These are phyloP conservation scores for Sorex araneus DNA, from an alignment of 2,113 vertebrate genomes.

Conservation along the genomic window DNA sequence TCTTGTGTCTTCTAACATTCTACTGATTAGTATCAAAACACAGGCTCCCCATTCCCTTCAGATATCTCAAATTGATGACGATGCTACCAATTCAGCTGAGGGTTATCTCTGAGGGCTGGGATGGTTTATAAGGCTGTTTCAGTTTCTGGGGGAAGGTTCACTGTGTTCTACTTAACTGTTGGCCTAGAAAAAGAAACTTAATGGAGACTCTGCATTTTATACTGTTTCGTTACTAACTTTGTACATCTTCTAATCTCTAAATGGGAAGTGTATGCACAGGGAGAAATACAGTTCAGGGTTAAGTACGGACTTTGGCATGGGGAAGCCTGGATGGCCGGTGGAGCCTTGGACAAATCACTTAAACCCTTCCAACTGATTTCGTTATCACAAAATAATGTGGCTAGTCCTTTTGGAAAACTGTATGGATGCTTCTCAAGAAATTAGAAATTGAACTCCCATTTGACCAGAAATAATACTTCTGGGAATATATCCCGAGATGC, in stretches of 20 bases:
- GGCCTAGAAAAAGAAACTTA: slow-evolving; percentile 44
- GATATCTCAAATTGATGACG: not conserved
- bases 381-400: not conserved
- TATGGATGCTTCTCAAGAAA: too few species aligned
- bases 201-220: not conserved
- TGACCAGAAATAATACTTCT: too few species aligned
- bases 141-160: not conserved
- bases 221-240: slow-evolving; percentile 5
- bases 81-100: not conserved
- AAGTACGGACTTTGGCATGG: not conserved
- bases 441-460: too few species aligned
- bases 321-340: fast-evolving
- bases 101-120: not conserved
- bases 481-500: too few species aligned
- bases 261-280: not conserved
- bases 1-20: not conserved
- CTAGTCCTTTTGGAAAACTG: not conserved
- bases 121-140: not conserved
- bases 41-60: not conserved
- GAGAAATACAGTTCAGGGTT: not conserved
- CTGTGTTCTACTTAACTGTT: slow-evolving; percentile 13
- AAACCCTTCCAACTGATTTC: not conserved
- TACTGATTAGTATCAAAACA: not conserved
- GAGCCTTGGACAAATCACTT: not conserved
- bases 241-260: not conserved